Base-by-base conservation (phyloP, 2,797 vertebrate species). In the Molothrus aeneus region DNA sequence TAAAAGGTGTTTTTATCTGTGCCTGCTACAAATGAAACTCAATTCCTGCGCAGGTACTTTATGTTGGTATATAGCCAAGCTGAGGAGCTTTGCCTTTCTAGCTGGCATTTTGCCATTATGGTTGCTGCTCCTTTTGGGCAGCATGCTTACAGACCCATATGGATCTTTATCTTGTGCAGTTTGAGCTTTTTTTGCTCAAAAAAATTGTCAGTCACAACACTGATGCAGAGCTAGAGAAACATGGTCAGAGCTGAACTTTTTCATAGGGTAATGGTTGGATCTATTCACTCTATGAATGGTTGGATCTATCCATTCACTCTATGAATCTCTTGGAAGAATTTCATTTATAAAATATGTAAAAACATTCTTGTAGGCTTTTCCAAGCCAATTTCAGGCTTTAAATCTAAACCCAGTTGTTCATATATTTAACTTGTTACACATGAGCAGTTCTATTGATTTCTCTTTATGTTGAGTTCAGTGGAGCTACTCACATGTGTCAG, bases 401-500 rank as follows among this genome's bases (percentile, higher is more conserved):
- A 78, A 34, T 47, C 45, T 75, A 74, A 86, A 73, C 70, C 42
- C 82, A 43, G 18, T 61, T 88, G 50, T 96, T 80, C 8, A 5
- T 92, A 54, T 78, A 63, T 96, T 92, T 92, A 90, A 85, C 83
- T 95, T 90, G 83, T 88, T 57, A 61, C 86, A 95, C 95, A 74
- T 92, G 91, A 95, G 17, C 71, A 84, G 64, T 78, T 95, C 85
- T 86, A 95, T 94, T 95, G 88, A 88, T 94, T 94, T 92, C 60
- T 73, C 53, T 90, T 90, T 66, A 32, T 71, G 80, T 9, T 92
- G 90, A 95, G 68, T 95, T 94, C 91, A 96, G 90, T 59, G 64
- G 45, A 95, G 78, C 36, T 95, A 93, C 91, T 96, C 92, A 68
- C 63, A 38, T 77, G 91, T 94, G 95, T 81, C 95, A 92, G 86